A percentile compares a stretch with the other conserved stretches of the same genome.
These are phyloP conservation scores for Euglossa dilemma DNA, from an alignment of 1,140 invertebrate genomes.

Conservation along the genomic window DNA sequence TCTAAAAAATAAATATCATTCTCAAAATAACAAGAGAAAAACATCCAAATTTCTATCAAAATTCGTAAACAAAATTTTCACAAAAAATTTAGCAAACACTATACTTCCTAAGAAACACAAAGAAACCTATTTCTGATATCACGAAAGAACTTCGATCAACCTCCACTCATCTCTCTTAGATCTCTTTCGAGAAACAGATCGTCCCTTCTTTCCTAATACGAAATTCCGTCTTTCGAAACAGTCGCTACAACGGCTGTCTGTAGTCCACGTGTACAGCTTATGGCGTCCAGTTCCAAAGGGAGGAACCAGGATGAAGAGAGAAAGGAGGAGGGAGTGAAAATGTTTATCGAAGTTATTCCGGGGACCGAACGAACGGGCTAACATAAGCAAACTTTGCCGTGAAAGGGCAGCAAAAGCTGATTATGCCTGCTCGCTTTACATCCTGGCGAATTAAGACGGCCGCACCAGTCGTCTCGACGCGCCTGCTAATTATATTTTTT, in stretches of 20 bases:
- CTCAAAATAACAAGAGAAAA: too few relatives aligned
- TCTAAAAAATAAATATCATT: too few relatives aligned
- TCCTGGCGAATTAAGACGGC: constrained; percentile 55
- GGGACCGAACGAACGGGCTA: constrained; percentile 65
- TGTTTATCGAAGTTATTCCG: constrained; percentile 76
- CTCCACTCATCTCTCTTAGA: not conserved
- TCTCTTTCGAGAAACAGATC: too few relatives aligned
- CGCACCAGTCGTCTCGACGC: constrained; percentile 20
- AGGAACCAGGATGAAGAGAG: not conserved
- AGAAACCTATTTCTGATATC: too few relatives aligned
- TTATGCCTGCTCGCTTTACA: constrained; percentile 61
- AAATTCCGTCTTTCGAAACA: constrained; percentile 18
- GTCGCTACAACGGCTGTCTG: constrained; percentile 1
- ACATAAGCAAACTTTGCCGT: constrained; percentile 73
- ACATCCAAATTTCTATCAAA: too few relatives aligned
- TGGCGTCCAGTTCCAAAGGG: constrained; percentile 27
- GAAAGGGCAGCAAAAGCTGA: constrained; percentile 63
- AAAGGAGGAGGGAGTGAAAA: constrained; percentile 50
- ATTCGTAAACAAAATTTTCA: too few relatives aligned
- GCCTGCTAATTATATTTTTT: constrained; percentile 48
- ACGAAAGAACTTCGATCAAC: too few relatives aligned
- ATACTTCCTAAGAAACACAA: too few relatives aligned
- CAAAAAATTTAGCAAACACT: too few relatives aligned
- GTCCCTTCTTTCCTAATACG: not conserved
- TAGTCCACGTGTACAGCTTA: constrained; percentile 37